A percentile compares a stretch with the other conserved stretches of the same genome.
These are phyloP conservation scores for Hyalella azteca DNA, from an alignment of 2,888 invertebrate genomes.

Conservation along the genomic window DNA sequence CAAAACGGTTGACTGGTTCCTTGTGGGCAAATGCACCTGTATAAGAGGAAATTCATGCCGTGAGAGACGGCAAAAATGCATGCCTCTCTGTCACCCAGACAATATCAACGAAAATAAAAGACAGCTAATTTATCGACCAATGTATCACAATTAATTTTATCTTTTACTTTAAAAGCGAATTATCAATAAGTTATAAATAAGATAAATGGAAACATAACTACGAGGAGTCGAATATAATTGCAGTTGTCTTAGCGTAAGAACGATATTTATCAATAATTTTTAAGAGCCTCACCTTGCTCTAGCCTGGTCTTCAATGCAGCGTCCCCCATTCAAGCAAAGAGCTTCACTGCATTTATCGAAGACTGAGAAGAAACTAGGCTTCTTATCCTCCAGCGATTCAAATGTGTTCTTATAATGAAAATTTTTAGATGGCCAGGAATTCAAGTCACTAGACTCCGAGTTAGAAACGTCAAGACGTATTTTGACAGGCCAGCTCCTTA, in stretches of 20 bases:
- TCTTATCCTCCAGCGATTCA: neutral
- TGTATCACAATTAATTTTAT: too few species aligned
- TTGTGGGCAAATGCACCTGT: conserved; percentile 80
- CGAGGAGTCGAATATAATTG: too few species aligned
- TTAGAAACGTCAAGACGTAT: neutral
- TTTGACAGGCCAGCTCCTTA: conserved; percentile 5
- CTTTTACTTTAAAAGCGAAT: too few species aligned
- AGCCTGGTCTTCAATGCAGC: neutral
- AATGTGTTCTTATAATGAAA: neutral
- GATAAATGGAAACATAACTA: too few species aligned
- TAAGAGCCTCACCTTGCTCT: conserved; percentile 25
- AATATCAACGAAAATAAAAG: too few species aligned
- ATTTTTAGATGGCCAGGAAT: neutral
- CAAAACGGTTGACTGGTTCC: conserved; percentile 86
- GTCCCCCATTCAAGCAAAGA: conserved; percentile 38
- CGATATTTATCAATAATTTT: too few species aligned
- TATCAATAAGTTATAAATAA: too few species aligned
- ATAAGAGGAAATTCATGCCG: too few species aligned
- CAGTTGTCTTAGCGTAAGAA: too few species aligned
- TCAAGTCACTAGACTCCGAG: neutral
- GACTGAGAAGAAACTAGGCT: neutral
- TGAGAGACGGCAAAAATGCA: too few species aligned
- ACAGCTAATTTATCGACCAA: too few species aligned
- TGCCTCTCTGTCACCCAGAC: too few species aligned
- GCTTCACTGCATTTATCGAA: neutral